phyloP scores from a whole-genome alignment of 2,888 invertebrate species.

The Epistrophe eligans region DNA sequence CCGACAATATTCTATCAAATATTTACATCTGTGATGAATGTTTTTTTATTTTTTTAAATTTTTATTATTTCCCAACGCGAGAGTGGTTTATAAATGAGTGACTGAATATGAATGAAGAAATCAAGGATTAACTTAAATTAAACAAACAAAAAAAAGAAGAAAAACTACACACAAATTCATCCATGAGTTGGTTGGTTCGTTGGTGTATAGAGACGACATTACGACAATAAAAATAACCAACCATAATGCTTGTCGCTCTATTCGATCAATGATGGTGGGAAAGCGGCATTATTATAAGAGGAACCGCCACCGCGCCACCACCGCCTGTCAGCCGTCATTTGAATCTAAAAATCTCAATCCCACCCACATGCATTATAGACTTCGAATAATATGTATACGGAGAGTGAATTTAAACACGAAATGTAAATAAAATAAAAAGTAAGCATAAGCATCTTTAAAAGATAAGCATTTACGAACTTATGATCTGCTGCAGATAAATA shows the following conservation, averaged over 20 bases:
- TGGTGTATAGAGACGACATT: too few species aligned
- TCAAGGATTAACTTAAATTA: constrained; percentile 63
- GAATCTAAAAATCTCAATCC: constrained; percentile 33
- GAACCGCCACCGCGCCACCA: too few species aligned
- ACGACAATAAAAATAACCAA: constrained; percentile 35
- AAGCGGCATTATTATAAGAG: constrained; percentile 49
- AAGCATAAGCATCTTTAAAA: constrained; percentile 43
- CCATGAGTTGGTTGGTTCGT: neutral
- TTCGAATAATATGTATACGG: neutral
- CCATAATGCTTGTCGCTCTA: constrained; percentile 36
- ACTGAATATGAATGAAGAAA: constrained; percentile 57
- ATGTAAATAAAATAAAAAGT: constrained; percentile 48
- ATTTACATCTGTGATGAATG: constrained; percentile 64
- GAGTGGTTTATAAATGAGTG: constrained; percentile 31
- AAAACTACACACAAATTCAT: neutral
- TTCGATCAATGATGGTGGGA: constrained; percentile 55
- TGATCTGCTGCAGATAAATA: constrained; percentile 39
- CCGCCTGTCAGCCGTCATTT: constrained; percentile 46
- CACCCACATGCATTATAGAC: constrained; percentile 51
- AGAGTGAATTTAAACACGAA: constrained; percentile 45
- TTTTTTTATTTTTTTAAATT: constrained; percentile 37
- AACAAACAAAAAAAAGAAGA: constrained; percentile 36
- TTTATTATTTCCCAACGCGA: constrained; percentile 48
- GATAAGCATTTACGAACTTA: constrained; percentile 41
- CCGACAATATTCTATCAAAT: constrained; percentile 54